Conservation (phyloP, 2,113 vertebrate species). For the Pelusios castaneus region DNA sequence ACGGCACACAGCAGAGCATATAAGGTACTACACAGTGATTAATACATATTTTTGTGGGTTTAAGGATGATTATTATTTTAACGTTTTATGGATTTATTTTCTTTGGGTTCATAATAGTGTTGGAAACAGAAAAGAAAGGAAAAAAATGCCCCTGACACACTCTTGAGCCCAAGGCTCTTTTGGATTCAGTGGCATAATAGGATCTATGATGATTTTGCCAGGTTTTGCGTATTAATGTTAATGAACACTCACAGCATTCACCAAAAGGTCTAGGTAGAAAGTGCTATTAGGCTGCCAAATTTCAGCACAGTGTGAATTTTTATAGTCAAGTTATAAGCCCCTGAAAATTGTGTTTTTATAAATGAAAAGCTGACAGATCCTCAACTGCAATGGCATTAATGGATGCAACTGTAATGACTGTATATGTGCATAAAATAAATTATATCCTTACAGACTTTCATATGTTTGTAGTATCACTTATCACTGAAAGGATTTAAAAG, state of each 20-base stretch:
- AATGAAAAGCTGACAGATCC: slow-evolving; percentile 38
- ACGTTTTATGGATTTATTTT: not conserved
- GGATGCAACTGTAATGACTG: not conserved
- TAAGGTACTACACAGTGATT: not conserved
- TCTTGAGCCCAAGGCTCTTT: not conserved
- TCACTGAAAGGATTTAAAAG: not conserved
- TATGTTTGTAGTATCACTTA: rapidly evolving
- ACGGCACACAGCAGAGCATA: not conserved
- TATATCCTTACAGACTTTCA: not conserved
- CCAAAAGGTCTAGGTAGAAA: slow-evolving; percentile 29
- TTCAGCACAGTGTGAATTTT: slow-evolving; percentile 33
- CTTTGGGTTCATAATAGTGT: not conserved
- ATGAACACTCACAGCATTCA: not conserved
- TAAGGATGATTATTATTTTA: not conserved
- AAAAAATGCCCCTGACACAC: not conserved
- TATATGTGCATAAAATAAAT: not conserved
- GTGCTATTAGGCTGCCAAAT: slow-evolving; percentile 21
- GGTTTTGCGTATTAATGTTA: slow-evolving; percentile 43
- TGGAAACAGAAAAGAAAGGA: not conserved
- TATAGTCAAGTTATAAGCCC: slow-evolving; percentile 32
- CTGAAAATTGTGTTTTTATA: slow-evolving; percentile 34
- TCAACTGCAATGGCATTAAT: slow-evolving; percentile 24
- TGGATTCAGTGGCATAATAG: not conserved
- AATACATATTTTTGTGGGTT: not conserved
- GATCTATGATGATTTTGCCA: slow-evolving; percentile 36